A percentile compares a stretch with the other conserved stretches of the same genome.
Conservation (phyloP, 2,797 vertebrate species). For the Menidia menidia region DNA sequence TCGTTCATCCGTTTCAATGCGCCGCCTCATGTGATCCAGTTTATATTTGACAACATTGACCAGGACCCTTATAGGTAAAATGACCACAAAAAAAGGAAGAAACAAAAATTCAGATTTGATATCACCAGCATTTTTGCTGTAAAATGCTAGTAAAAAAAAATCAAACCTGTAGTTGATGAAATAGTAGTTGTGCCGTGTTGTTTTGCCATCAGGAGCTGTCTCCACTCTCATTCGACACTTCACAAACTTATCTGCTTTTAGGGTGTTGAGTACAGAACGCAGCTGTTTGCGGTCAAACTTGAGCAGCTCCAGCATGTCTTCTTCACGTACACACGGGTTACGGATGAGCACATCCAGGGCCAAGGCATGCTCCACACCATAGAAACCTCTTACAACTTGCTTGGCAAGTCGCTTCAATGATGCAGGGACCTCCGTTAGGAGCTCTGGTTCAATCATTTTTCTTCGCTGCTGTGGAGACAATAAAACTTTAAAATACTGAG, state of each 20-base stretch:
- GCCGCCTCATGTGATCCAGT: conserved; percentile 97
- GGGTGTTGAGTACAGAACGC: conserved; percentile 94
- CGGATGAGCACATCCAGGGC: conserved; percentile 97
- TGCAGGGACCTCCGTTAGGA: conserved; percentile 94
- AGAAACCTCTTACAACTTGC: conserved; percentile 97
- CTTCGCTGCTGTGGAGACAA: conserved; percentile 24
- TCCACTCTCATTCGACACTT: conserved; percentile 98
- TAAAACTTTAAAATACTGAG: neutral
- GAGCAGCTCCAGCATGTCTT: conserved; percentile 98
- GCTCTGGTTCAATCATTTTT: conserved; percentile 93
- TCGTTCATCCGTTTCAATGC: conserved; percentile 97
- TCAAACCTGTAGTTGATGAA: conserved; percentile 93
- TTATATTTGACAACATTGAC: conserved; percentile 99
- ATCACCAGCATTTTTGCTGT: no score
- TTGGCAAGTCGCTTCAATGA: conserved; percentile 96
- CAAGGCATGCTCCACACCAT: conserved; percentile 94
- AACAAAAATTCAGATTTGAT: neutral
- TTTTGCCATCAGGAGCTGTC: conserved; percentile 95
- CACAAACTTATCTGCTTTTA: conserved; percentile 97
- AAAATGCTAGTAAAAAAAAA: neutral
- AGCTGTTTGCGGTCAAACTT: conserved; percentile 98
- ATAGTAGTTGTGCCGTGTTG: conserved; percentile 97
- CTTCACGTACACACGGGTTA: conserved; percentile 96
- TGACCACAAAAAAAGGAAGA: neutral
- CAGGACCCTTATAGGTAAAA: conserved; percentile 78